Base-by-base conservation (phyloP, 2,113 vertebrate species). In the Siphamia tubifer region DNA sequence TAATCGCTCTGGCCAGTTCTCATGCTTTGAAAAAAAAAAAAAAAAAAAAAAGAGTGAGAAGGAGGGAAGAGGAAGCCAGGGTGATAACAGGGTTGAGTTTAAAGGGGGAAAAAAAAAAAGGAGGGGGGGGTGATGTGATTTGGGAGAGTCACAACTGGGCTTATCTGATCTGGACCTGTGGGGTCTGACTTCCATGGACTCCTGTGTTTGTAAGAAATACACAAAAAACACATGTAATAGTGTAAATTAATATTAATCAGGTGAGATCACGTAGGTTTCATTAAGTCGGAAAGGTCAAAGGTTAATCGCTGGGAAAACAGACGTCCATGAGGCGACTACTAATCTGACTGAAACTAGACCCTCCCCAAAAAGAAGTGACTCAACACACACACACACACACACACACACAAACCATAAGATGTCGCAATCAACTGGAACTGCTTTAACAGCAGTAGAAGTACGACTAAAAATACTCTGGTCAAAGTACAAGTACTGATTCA, bases 1-100 rank as follows among this genome's bases (percentile, higher is more conserved):
- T 91, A 90, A 92, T 92, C 85, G 84, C 87, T 93, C 83, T 40
- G 30, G 77, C 77, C 87, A 72, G 58, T 90, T 93, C 91, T 91
- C 60, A 39, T 89, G 92, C 90, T 91, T 90, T 89, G 82, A 48
- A 88, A 89, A 91, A 89, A 89, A n/a, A n/a, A n/a, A n/a, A n/a
- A n/a, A n/a, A n/a, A n/a, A n/a, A 82, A 51, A 54, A 81, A 60
- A 67, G 58, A 81, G 81, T 58, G 56, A 48, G 67, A 77, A 79
- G 45, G 63, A 84, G 77, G 73, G 64, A 87, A 84, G 63, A 91
- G 87, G 87, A 89, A 90, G 73, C 86, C 70, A 87, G 86, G 86
- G 89, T 91, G 90, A 92, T 89, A 92, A 92, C 79, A 84, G 70
- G 67, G 61, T 66, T 44, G 49, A 73, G 83, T 90, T 88, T 48